These are phyloP conservation scores for Lordiphosa collinella DNA, from an alignment of 1,140 invertebrate species.

Conservation along the genomic window DNA sequence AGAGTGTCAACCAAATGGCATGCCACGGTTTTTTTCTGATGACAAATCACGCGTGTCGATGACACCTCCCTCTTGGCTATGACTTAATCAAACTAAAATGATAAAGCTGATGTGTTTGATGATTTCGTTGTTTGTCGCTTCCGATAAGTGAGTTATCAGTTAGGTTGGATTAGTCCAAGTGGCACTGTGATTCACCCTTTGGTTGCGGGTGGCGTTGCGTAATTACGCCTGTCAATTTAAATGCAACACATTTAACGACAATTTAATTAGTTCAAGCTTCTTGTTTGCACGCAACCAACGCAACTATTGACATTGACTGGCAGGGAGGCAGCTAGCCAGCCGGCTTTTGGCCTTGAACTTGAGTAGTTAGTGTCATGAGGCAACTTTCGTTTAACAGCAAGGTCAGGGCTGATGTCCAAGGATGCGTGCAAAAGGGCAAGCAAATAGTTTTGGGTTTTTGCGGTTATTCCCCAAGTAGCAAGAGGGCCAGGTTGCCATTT, in stretches of 20 bases:
- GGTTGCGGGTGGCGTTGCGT: background rate
- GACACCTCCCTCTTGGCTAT: conserved; percentile 36
- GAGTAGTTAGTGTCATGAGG: conserved; percentile 17
- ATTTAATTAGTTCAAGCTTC: conserved; percentile 3
- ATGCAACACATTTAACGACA: conserved; percentile 20
- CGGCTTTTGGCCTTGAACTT: conserved; percentile 28
- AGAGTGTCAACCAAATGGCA: no score
- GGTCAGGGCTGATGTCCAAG: no score
- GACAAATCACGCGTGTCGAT: background rate
- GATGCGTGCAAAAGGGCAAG: no score
- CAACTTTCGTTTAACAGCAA: no score
- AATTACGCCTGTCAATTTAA: background rate
- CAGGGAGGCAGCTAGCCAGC: no score
- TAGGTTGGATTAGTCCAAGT: background rate
- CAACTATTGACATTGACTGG: no score
- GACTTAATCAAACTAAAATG: conserved; percentile 47
- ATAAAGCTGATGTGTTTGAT: conserved; percentile 12
- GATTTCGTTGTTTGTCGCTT: conserved; percentile 13
- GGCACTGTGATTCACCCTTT: conserved; percentile 18
- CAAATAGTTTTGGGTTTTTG: no score
- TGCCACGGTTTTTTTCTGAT: no score
- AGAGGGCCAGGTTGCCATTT: no score
- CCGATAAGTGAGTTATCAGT: conserved; percentile 29
- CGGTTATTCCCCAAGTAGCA: no score
- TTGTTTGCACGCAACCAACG: conserved; percentile 20